Evolutionary conservation across 1,140 invertebrate genomes (phyloP).

Genomic region (Geopemphigus sp.): DNA sequence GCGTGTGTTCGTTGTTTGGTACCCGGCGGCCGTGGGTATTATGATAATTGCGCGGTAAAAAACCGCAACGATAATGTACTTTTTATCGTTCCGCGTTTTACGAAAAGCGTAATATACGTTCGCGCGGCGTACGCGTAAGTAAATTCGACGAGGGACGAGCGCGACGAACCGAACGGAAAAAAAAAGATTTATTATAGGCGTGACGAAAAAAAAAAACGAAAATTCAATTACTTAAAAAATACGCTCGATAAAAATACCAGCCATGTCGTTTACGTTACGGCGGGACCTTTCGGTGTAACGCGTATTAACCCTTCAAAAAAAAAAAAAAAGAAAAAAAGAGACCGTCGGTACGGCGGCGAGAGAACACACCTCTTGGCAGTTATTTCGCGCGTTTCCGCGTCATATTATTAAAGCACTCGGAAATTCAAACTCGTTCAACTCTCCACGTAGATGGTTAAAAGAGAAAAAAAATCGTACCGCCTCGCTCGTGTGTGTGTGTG

Average conservation of each 20-base stretch:
- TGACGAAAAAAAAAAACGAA: not conserved
- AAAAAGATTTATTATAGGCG: no score
- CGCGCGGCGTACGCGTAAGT: no score
- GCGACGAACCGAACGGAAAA: no score
- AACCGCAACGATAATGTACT: no score
- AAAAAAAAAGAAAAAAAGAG: not conserved
- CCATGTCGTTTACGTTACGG: not conserved
- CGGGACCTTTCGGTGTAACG: not conserved
- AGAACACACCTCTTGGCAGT: conserved; percentile 20
- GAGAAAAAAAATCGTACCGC: not conserved
- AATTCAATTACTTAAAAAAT: not conserved
- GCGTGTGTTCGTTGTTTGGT: no score
- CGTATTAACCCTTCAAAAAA: not conserved
- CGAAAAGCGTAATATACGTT: no score
- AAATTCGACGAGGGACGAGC: no score
- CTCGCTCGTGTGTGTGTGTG: no score
- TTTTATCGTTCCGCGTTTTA: no score
- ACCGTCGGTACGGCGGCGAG: not conserved
- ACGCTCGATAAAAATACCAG: not conserved
- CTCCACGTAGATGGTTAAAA: not conserved
- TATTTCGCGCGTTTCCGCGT: conserved; percentile 3
- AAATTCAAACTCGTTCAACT: conserved; percentile 38
- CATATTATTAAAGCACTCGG: not conserved
- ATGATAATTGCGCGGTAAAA: no score
- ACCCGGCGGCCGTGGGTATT: no score